Evolutionary conservation across 1,140 invertebrate genomes (phyloP), one percentile per base, ranked within the genome.

Genomic region (Macrotrachela quadricornifera): DNA sequence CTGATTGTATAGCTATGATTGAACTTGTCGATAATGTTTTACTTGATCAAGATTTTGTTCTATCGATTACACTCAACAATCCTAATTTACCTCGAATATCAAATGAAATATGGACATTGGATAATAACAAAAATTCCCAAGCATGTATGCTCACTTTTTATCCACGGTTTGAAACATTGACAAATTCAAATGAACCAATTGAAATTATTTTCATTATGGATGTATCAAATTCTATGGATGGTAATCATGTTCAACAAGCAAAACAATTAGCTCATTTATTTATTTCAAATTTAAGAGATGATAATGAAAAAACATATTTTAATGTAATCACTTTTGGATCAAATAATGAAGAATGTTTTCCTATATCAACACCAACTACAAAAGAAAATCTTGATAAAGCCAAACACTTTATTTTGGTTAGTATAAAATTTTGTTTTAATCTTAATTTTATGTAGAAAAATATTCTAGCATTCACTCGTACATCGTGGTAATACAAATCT

Each of bases 71-170:
- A 41, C 56, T 70, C 38, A 61, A 65, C 10, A 63, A 68, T 48
- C 65, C 68, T 39, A 67, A 70, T 56, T 64, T 68, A 10, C 68
- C 68, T 8, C 53, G 68, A 39, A 70, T 70, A 67, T 67, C 65
- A 64, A 63, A 68, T 13, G 68, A 70, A 53, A 30, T n/a, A n/a
- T n/a, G n/a, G n/a, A n/a, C 62, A 45, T 17, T 41, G 21, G 51
- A 53, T 41, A 58, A 65, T 4, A 57, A 59, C 42, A 60, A 61
- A 13, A 45, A 18, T 14, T 59, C 59, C 18, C 52, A 68, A 63
- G 68, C 68, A 30, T 68, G 65, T 51, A 70, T 70, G 68, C 51
- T 70, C 59, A 64, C 66, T 39, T 69, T 70, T 59, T 69, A 66
- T 53, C 68, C 68, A 6, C 65, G 69, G 57, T 69, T 70, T 63